Evolutionary conservation across 2,888 invertebrate genomes (phyloP).

Genomic region (Drosophila anceps): DNA sequence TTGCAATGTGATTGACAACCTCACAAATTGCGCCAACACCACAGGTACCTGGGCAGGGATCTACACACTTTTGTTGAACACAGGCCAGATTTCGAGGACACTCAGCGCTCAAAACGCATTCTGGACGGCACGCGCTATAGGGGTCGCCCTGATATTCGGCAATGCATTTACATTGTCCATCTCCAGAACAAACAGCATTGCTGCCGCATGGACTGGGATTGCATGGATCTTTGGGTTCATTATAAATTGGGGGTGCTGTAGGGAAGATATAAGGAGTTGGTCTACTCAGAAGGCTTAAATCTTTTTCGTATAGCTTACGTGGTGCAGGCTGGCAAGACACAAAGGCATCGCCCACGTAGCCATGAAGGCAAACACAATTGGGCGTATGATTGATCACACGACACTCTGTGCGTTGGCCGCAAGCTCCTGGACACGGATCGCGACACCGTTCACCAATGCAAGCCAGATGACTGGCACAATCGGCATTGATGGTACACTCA

Average conservation of each 20-base stretch:
- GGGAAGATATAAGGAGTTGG: neutral
- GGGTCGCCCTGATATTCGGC: conserved; percentile 91
- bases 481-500: conserved; percentile 90
- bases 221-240: conserved; percentile 86
- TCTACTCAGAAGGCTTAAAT: neutral
- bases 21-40: conserved; percentile 89
- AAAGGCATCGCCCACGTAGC: conserved; percentile 91
- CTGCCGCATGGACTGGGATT: conserved; percentile 92
- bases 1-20: conserved; percentile 90
- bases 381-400: conserved; percentile 90
- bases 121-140: conserved; percentile 89
- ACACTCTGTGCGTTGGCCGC: conserved; percentile 89
- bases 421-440: conserved; percentile 93
- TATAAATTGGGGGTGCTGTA: conserved; percentile 64
- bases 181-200: conserved; percentile 89
- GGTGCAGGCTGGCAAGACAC: conserved; percentile 85
- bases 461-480: conserved; percentile 91
- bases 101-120: conserved; percentile 90
- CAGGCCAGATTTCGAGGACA: conserved; percentile 89
- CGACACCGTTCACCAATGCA: conserved; percentile 91
- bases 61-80: conserved; percentile 89
- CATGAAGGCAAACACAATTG: conserved; percentile 90
- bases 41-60: conserved; percentile 91
- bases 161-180: conserved; percentile 89
- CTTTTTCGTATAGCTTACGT: conserved; percentile 52